Conservation (phyloP, 2,888 invertebrate species). For the Coleophora flavipennella region DNA sequence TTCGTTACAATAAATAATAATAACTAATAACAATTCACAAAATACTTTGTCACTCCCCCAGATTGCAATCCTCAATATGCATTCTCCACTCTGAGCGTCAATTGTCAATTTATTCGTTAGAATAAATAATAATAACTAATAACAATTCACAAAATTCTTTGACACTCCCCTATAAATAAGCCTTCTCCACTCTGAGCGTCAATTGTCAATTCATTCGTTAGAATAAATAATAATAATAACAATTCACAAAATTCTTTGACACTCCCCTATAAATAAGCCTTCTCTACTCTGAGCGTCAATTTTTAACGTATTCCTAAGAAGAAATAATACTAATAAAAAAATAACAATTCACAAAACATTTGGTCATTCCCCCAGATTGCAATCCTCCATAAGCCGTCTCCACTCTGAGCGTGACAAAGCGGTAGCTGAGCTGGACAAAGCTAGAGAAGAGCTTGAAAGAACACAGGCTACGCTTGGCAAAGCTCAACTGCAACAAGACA, state of each 20-base stretch:
- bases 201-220: too few species aligned
- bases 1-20: too few species aligned
- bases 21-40: background rate
- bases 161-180: constrained; percentile 19
- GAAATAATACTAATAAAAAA: background rate
- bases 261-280: too few species aligned
- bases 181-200: too few species aligned
- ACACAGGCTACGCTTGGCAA: constrained; percentile 92
- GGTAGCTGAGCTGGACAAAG: constrained; percentile 87
- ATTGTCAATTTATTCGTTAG: too few species aligned
- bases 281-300: too few species aligned
- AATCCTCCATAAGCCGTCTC: constrained; percentile 85
- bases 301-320: too few species aligned
- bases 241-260: background rate
- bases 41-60: constrained; percentile 14
- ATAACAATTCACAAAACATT: background rate
- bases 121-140: background rate
- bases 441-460: constrained; percentile 89
- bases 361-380: constrained; percentile 53
- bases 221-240: background rate
- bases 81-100: too few species aligned
- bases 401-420: constrained; percentile 92
- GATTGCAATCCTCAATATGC: too few species aligned
- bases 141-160: background rate
- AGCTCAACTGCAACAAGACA: constrained; percentile 92